Evolutionary conservation across 2,888 invertebrate genomes (phyloP), one percentile per base, ranked within the genome.

Genomic region (Brachycybe producta): DNA sequence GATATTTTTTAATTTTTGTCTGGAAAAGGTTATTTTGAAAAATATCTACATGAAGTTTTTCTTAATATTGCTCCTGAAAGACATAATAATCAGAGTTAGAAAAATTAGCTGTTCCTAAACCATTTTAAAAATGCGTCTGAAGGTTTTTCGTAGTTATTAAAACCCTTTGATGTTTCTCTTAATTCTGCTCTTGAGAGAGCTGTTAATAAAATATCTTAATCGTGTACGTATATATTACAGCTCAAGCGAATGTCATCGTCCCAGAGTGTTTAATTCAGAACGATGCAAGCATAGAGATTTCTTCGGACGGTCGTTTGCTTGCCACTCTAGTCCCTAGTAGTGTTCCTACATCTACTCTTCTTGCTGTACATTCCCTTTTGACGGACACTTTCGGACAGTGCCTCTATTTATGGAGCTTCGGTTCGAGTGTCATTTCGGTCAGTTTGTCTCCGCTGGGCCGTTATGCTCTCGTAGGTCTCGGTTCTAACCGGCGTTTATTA

Each of bases 281-380:
- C 64, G 86, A 87, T 62, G 85, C 84, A 26, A 84, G 84, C 64
- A 81, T 85, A 57, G 84, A 84, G 63, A 79, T 87, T 59, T 84
- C 85, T 11, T 76, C 77, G 53, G 84, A 86, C 64, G 85, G 85
- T 17, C 75, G 78, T 26, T 70, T 84, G 49, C 68, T 88, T 54
- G 85, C 83, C 5, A 80, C 84, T 1, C 70, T 86, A 54, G 70
- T 84, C 24, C 83, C 84, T 1, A 76, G 80, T 5, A 79, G 78
- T 32, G 74, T 82, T 41, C 72, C 80, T 61, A 75, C 78, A 19
- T 78, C 79, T 56, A 82, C 80, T 54, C 76, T 79, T 67, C 72
- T 86, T 57, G 81, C 82, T 80, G 67, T 87, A 24, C 86, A 83
- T 67, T 87, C 86, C 56, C 69, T 87, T 58, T 75, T 79, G 62